Percentiles rank a stretch among this genome's conserved stretches.
phyloP scores from a whole-genome alignment of 2,113 vertebrate genomes.

The Cephalopterus ornatus region DNA sequence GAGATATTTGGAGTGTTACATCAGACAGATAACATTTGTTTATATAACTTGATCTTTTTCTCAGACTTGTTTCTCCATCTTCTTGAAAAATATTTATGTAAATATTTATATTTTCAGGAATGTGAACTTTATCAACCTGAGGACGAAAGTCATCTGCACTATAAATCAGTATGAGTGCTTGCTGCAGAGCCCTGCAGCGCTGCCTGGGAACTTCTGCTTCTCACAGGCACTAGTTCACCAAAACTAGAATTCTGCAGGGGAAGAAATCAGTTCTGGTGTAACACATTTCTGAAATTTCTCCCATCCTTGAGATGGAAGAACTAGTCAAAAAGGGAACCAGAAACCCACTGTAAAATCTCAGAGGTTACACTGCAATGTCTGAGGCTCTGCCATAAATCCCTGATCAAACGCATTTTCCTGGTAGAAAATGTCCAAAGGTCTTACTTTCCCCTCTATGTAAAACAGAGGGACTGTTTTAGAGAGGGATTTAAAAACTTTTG shows the following conservation, averaged over 20 bases:
- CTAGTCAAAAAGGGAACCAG: neutral
- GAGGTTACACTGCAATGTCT: neutral
- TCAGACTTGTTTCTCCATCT: neutral
- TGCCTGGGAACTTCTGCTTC: neutral
- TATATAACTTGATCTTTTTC: neutral
- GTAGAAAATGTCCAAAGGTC: neutral
- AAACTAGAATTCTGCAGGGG: neutral
- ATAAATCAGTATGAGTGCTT: neutral
- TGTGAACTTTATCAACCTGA: neutral
- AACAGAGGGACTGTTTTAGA: neutral
- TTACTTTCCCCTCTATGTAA: neutral
- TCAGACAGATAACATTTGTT: neutral
- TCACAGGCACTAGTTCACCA: neutral
- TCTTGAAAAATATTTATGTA: neutral
- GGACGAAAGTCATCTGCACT: neutral
- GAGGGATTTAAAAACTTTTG: neutral
- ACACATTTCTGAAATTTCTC: neutral
- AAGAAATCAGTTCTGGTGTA: neutral
- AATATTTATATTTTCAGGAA: neutral
- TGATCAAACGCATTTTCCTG: fast-evolving
- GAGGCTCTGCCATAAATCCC: neutral
- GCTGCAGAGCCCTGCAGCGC: neutral
- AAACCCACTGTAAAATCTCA: neutral
- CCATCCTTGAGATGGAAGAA: neutral
- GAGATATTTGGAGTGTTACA: neutral